Evolutionary conservation across 2,797 vertebrate species (phyloP), one percentile per base, ranked within the genome.

Genomic region (Odontamblyopus lacepedii): DNA sequence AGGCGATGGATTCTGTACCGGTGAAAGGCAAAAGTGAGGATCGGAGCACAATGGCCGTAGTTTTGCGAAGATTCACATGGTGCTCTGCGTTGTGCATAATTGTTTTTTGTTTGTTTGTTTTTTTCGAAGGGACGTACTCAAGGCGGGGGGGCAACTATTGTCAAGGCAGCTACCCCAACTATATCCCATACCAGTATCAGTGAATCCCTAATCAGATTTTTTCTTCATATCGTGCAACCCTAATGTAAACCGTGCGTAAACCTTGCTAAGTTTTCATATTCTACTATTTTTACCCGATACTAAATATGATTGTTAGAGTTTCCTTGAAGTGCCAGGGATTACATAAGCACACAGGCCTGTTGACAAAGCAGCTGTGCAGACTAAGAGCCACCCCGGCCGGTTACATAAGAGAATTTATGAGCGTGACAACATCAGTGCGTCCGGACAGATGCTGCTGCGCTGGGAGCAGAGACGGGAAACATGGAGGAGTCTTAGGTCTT

Each of bases 371-470:
- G 78, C 74, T 80, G 73, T 72, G 72, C 77, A 82, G 74, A 70
- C 80, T 78, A 79, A 16, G 72, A 44, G 38, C 48, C 57, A 61
- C 57, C 4, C 15, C 27, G 27, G 57, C 2, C 26, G 38, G 75
- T 86, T 87, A 79, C 74, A 79, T 87, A 83, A 87, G 77, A 57
- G 63, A 74, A 84, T 88, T 79, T 66, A 53, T 73, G 61, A 77
- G 76, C 26, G 57, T 73, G 55, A 63, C 41, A 68, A 57, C 68
- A 67, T 67, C 66, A 67, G 71, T 67, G 7, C 75, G 41, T 55
- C 53, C 75, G 73, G 38, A 51, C 75, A 83, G 63, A 78, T 53
- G 69, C 30, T 56, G 44, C 6, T 69, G 76, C 53, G 75, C 56
- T 62, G 63, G 65, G 32, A 66, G 63, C 48, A 63, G 67, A 50